A percentile compares a stretch with the other conserved stretches of the same genome.
Conservation (phyloP, 2,113 vertebrate species). For the Xenotilapia longispinis region DNA sequence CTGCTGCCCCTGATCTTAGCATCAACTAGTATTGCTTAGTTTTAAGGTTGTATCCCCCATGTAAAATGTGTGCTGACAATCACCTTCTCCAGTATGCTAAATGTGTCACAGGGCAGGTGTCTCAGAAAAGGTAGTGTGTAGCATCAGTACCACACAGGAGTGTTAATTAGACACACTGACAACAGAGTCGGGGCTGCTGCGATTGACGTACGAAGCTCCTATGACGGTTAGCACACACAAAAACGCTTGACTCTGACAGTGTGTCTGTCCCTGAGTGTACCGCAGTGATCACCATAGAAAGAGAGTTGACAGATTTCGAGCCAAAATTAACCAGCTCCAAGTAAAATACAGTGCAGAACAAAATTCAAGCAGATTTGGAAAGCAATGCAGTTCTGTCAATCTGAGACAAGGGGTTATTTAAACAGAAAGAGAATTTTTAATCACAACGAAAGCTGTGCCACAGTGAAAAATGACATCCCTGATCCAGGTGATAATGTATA, state of each 20-base stretch:
- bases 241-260: slow-evolving; percentile 25
- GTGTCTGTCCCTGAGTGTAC: background rate
- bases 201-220: slow-evolving; percentile 43
- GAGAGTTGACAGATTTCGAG: background rate
- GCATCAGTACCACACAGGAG: slow-evolving; percentile 54
- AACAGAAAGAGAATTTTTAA: slow-evolving; percentile 5
- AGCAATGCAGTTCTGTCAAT: background rate
- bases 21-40: background rate
- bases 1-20: slow-evolving; percentile 33
- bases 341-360: background rate
- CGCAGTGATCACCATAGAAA: background rate
- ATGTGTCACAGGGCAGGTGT: slow-evolving; percentile 56
- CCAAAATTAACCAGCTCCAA: background rate
- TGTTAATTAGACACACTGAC: slow-evolving; percentile 70
- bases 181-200: slow-evolving; percentile 30
- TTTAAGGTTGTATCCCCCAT: background rate
- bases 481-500: slow-evolving; percentile 58
- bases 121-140: slow-evolving; percentile 42
- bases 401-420: background rate
- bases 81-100: background rate
- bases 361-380: background rate
- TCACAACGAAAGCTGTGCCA: background rate
- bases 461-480: slow-evolving; percentile 29
- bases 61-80: slow-evolving; percentile 34
- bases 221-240: slow-evolving; percentile 22